phyloP scores from a whole-genome alignment of 1,140 invertebrate genomes.

The Paraescarpia echinospica region DNA sequence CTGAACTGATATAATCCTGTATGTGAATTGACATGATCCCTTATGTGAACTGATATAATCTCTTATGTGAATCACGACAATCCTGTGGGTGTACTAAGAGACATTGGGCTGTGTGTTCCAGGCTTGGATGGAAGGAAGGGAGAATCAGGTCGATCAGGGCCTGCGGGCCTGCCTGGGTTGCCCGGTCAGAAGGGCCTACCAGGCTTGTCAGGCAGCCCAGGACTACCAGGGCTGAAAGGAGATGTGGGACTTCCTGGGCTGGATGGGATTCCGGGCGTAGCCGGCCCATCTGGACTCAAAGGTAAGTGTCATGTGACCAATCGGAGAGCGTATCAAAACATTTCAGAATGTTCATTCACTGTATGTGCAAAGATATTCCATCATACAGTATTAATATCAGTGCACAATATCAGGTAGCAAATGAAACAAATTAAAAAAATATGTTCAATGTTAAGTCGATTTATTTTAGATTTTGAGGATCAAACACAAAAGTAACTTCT shows the following conservation, averaged over 20 bases:
- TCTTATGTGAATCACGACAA: too few relatives aligned
- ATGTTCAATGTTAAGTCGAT: too few relatives aligned
- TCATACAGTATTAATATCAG: too few relatives aligned
- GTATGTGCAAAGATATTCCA: too few relatives aligned
- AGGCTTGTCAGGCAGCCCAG: conserved; percentile 20
- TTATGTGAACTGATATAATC: too few relatives aligned
- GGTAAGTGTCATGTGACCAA: background rate
- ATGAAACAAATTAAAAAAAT: too few relatives aligned
- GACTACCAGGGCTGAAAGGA: conserved; percentile 19
- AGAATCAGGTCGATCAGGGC: conserved; percentile 12
- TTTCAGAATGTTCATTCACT: background rate
- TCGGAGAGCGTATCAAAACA: background rate
- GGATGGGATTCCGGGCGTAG: conserved; percentile 21
- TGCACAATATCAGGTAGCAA: too few relatives aligned
- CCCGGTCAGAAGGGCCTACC: conserved; percentile 14
- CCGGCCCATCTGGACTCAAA: conserved; percentile 19
- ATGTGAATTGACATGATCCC: too few relatives aligned
- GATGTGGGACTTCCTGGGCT: conserved; percentile 15
- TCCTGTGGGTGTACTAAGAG: too few relatives aligned
- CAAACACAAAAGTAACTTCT: too few relatives aligned
- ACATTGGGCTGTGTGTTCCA: background rate
- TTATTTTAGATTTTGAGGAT: too few relatives aligned
- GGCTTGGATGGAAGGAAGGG: conserved; percentile 23
- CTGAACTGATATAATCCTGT: too few relatives aligned
- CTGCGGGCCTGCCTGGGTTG: conserved; percentile 12